phyloP scores from a whole-genome alignment of 2,113 vertebrate species.

The Myxocyprinus asiaticus region DNA sequence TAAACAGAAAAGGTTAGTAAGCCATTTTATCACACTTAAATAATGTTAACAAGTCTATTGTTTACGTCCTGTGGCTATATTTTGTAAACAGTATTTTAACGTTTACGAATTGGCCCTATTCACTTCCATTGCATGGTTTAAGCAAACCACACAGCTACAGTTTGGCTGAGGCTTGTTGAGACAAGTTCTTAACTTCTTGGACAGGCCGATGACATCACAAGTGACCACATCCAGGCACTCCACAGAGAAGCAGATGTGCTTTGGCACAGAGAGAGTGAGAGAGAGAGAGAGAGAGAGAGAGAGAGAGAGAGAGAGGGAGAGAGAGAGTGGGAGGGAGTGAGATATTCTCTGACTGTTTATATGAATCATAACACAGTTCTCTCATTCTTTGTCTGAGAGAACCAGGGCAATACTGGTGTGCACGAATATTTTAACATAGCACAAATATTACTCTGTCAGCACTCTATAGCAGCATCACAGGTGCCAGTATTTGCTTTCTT shows the following conservation, averaged over 20 bases:
- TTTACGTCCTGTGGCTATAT: too few species aligned
- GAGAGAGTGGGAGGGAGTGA: neutral
- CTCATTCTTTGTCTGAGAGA: slow-evolving; percentile 27
- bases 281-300: too few species aligned
- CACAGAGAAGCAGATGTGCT: slow-evolving; percentile 64
- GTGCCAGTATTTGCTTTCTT: slow-evolving; percentile 32
- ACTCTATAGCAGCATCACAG: slow-evolving; percentile 42
- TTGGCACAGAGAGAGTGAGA: too few species aligned
- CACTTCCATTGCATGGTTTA: too few species aligned
- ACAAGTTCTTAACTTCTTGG: neutral
- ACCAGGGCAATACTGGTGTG: slow-evolving; percentile 43
- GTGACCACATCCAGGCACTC: slow-evolving; percentile 54
- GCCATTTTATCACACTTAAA: too few species aligned
- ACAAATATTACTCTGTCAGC: neutral
- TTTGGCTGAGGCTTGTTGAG: too few species aligned
- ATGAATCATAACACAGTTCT: slow-evolving; percentile 17
- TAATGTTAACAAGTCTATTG: too few species aligned
- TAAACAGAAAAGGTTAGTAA: too few species aligned
- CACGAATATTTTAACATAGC: neutral
- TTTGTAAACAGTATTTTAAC: too few species aligned
- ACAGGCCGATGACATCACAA: slow-evolving; percentile 52
- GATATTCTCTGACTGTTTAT: too few species aligned
- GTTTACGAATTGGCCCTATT: too few species aligned
- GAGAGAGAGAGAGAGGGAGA: neutral
- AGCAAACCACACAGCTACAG: too few species aligned